A percentile compares a stretch with the other conserved stretches of the same genome.
These are phyloP conservation scores for Aspidapion aeneum DNA, from an alignment of 2,888 invertebrate species.

Conservation along the genomic window DNA sequence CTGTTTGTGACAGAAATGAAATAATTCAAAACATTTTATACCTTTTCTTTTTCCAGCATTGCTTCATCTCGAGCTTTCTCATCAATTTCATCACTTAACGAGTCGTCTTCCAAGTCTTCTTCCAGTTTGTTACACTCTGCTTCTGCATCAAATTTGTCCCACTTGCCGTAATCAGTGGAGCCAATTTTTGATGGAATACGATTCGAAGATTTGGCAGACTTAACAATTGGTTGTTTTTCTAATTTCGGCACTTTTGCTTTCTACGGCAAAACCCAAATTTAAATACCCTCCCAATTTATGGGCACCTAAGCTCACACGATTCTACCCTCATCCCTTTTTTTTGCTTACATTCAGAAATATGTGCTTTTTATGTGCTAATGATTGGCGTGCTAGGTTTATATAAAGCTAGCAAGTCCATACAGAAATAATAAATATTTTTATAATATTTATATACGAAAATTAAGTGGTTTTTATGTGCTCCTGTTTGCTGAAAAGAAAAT, in stretches of 20 bases:
- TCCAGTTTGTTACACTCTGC: constrained; percentile 64
- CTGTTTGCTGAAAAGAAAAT: no score
- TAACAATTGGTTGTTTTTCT: neutral
- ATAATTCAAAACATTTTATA: constrained; percentile 34
- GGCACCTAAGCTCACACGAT: no score
- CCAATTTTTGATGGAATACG: constrained; percentile 21
- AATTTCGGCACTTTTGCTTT: constrained; percentile 9
- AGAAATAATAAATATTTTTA: no score
- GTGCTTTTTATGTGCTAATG: no score
- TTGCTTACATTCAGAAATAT: no score
- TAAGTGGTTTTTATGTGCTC: no score
- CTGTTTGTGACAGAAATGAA: no score
- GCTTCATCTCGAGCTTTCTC: constrained; percentile 60
- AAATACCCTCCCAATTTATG: no score
- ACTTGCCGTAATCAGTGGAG: constrained; percentile 61
- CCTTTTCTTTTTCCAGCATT: constrained; percentile 66
- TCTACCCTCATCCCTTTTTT: no score
- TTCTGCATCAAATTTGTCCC: constrained; percentile 78
- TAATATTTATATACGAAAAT: no score
- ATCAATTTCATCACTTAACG: constrained; percentile 52
- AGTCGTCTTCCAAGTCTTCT: constrained; percentile 51
- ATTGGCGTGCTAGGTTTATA: no score
- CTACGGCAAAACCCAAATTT: constrained; percentile 17
- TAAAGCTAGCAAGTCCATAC: no score
- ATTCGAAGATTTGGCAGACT: constrained; percentile 14